phyloP scores from a whole-genome alignment of 2,888 invertebrate genomes.

The Caenorhabditis sp. region DNA sequence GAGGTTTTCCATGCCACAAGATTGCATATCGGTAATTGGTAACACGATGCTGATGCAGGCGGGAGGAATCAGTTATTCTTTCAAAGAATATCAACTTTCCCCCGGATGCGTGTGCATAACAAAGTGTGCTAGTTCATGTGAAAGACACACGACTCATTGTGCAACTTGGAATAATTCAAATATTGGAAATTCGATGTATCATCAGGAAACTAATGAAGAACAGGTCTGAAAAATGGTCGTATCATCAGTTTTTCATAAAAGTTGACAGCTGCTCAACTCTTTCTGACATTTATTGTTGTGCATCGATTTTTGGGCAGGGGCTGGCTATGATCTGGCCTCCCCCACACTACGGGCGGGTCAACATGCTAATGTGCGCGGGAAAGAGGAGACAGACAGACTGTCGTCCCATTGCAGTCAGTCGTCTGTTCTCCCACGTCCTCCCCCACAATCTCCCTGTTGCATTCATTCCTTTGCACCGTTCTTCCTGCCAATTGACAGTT shows the following conservation, averaged over 20 bases:
- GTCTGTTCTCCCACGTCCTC: no score
- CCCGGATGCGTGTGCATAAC: constrained; percentile 40
- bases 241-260: background rate
- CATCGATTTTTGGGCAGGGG: no score
- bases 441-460: no score
- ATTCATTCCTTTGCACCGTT: no score
- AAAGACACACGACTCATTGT: constrained; percentile 32
- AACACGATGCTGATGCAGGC: constrained; percentile 24
- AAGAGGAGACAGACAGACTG: no score
- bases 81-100: constrained; percentile 54
- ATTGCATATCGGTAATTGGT: constrained; percentile 43
- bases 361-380: no score
- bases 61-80: constrained; percentile 45
- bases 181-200: constrained; percentile 10
- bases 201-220: background rate
- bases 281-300: no score
- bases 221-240: background rate
- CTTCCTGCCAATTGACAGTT: no score
- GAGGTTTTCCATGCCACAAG: background rate
- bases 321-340: no score
- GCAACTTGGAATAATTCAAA: constrained; percentile 8
- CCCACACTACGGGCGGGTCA: no score
- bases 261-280: no score
- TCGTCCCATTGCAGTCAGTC: no score
- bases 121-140: constrained; percentile 45